These are phyloP conservation scores for Ypsolopha scabrella DNA, from an alignment of 2,888 invertebrate species.

Conservation along the genomic window DNA sequence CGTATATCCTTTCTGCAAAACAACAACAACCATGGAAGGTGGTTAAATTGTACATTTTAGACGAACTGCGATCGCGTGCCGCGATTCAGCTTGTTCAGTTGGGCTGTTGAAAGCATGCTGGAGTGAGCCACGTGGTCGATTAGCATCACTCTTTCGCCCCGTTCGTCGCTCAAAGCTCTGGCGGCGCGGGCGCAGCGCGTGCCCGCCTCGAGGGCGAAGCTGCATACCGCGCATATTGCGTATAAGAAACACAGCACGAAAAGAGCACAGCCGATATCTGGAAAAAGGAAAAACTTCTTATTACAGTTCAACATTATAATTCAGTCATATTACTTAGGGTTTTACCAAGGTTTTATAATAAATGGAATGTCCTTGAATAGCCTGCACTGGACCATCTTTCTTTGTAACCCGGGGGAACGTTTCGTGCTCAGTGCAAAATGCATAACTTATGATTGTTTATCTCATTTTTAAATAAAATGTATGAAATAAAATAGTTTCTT, in stretches of 20 bases:
- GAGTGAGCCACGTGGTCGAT: conserved; percentile 59
- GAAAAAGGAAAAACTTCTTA: conserved; percentile 12
- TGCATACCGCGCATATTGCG: conserved; percentile 57
- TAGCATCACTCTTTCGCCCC: conserved; percentile 49
- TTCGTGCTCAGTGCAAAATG: too few species aligned
- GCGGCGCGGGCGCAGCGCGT: conserved; percentile 28
- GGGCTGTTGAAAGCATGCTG: conserved; percentile 54
- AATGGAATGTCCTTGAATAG: too few species aligned
- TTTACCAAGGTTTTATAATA: too few species aligned
- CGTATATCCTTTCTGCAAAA: too few species aligned
- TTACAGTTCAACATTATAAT: background rate
- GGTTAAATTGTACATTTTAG: conserved; percentile 16
- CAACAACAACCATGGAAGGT: too few species aligned
- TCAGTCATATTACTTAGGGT: background rate
- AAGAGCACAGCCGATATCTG: conserved; percentile 51
- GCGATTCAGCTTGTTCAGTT: conserved; percentile 49
- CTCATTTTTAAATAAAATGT: too few species aligned
- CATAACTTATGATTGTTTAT: too few species aligned
- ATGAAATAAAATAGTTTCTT: too few species aligned
- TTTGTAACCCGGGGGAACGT: background rate
- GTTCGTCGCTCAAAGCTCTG: conserved; percentile 32
- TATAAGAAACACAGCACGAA: conserved; percentile 54
- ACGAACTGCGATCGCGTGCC: conserved; percentile 55
- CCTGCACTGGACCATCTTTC: too few species aligned
- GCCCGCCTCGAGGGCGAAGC: conserved; percentile 50